Base-by-base conservation (phyloP, 30 jellyfish, hydroid and myxozoan species). In the Haliclystus octoradiatus region DNA sequence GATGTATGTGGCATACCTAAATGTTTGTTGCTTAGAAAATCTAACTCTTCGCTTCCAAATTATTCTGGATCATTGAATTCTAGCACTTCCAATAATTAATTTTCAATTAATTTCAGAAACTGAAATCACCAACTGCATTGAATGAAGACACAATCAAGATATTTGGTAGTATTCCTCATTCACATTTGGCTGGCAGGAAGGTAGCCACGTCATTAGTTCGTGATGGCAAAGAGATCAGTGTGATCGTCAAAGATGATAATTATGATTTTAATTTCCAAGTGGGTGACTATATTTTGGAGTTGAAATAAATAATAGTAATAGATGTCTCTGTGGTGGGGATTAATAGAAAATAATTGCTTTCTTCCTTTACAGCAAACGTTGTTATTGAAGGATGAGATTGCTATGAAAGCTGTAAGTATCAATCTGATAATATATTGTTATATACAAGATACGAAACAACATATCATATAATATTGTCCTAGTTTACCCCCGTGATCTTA, bases 201-300 rank as follows among this genome's bases (percentile, higher is more conserved):
- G 52, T 78, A 28, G 28, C 70, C 70, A 71, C 92, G 0, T 62
- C 50, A 65, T 25, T 66, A 13, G 78, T 70, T 7, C 60, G 92
- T 34, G 46, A 78, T 51, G 92, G 92, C 24, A 51, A 31, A 50
- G 92, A 70, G 49, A 28, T 61, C 1, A 26, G 1, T 23, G 78
- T 63, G 50, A 34, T 78, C 66, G 30, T 50, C 27, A 49, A 78
- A 66, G 92, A 78, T 57, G 73, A 52, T 33, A 67, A 53, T 28
- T 77, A 67, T 67, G 91, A 77, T 35, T 77, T 68, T 49, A 70
- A 77, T 47, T 78, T 57, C 49, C 92, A 78, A 72, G 88, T 64
- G 53, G 2, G 14, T 65, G 65, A 22, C 13, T 28, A 2, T 2
- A n/a, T n/a, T n/a, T n/a, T n/a, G n/a, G n/a, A n/a, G n/a, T n/a